Conservation (phyloP, 2,113 vertebrate genomes). For the Bettongia penicillata region DNA sequence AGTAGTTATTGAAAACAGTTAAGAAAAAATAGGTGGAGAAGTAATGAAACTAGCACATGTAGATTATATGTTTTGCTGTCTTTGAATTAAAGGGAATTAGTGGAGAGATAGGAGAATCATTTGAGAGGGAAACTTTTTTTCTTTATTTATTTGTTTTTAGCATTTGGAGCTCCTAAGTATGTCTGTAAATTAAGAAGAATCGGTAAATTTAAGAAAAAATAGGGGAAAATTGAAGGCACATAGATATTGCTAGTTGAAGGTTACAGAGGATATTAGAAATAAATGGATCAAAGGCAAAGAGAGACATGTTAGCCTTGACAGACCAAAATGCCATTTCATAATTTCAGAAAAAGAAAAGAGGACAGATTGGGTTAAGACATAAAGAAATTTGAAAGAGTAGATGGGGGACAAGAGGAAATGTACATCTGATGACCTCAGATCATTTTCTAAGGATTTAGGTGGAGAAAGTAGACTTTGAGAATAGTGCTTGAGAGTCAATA, state of each 20-base stretch:
- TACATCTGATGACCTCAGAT: background rate
- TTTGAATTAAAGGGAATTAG: background rate
- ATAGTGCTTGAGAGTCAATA: background rate
- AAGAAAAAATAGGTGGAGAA: background rate
- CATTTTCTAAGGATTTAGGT: background rate
- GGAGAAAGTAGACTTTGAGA: background rate
- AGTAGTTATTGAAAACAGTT: background rate
- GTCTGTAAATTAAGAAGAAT: background rate
- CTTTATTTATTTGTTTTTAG: background rate
- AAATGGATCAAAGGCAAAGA: background rate
- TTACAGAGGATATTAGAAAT: background rate
- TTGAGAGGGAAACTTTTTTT: background rate
- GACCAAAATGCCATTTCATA: background rate
- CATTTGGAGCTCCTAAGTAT: background rate
- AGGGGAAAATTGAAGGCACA: background rate
- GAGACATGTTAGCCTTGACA: background rate
- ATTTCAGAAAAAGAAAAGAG: background rate
- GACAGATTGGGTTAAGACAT: background rate
- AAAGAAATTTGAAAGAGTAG: background rate
- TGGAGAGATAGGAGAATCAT: background rate
- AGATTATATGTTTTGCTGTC: background rate
- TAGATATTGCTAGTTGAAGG: background rate
- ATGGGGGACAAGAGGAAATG: background rate
- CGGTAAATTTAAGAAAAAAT: background rate
- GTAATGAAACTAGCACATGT: background rate